phyloP scores from a whole-genome alignment of 2,113 vertebrate genomes.

The Gambusia holbrooki region DNA sequence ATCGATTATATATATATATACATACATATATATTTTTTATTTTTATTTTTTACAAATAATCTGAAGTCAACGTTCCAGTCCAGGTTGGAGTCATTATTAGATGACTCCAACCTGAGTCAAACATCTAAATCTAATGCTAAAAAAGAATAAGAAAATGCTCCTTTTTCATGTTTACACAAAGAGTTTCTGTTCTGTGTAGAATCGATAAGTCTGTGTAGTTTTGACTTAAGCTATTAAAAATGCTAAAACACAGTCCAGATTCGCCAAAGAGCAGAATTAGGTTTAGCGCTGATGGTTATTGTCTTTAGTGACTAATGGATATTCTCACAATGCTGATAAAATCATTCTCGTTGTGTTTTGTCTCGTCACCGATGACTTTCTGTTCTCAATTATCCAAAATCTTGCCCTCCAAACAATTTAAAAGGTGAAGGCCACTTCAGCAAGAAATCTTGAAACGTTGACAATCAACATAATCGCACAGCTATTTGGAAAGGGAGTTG shows the following conservation, averaged over 20 bases:
- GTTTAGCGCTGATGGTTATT: not conserved
- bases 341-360: not conserved
- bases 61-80: not conserved
- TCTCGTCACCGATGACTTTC: not conserved
- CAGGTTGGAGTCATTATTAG: not conserved
- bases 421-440: not conserved
- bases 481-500: not conserved
- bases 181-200: not conserved
- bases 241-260: not conserved
- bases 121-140: not conserved
- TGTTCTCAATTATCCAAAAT: not conserved
- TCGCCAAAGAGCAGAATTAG: not conserved
- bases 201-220: not conserved
- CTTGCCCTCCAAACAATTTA: not conserved
- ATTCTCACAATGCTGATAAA: no score
- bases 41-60: not conserved
- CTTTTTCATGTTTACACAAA: not conserved
- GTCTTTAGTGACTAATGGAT: no score
- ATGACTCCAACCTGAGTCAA: no score
- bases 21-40: no score
- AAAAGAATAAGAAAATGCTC: not conserved
- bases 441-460: not conserved
- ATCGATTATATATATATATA: not conserved
- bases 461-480: no score
- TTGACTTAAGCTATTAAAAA: not conserved